Conservation (phyloP, 2,113 vertebrate species). For the Ovis aries region DNA sequence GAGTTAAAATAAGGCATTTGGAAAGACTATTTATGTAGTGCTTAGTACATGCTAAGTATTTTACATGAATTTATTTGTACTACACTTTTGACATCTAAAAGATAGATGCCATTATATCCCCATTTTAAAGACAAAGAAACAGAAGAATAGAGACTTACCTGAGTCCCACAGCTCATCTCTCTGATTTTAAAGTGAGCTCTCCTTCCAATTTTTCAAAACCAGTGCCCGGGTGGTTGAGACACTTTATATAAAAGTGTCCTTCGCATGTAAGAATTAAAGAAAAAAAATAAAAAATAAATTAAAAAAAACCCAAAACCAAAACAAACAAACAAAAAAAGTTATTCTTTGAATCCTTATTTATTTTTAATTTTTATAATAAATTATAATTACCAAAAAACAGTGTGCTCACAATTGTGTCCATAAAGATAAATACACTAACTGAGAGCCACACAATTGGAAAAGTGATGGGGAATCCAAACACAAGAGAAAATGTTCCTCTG, state of each 20-base stretch:
- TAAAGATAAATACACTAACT: slow-evolving; percentile 40
- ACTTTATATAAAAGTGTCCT: neutral
- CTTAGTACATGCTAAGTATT: neutral
- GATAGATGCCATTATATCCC: neutral
- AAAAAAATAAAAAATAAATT: no score
- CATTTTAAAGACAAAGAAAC: slow-evolving; percentile 10
- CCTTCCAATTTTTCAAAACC: neutral
- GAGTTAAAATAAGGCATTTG: neutral
- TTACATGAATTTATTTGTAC: neutral
- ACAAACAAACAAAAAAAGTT: neutral
- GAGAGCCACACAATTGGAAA: slow-evolving; percentile 8
- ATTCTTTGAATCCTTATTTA: slow-evolving; percentile 15
- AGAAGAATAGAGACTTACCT: neutral
- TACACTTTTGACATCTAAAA: neutral
- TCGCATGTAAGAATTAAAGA: neutral
- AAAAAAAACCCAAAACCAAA: no score
- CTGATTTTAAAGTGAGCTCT: neutral
- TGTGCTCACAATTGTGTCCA: neutral
- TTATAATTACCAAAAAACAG: neutral
- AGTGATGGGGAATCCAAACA: neutral
- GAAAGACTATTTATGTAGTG: neutral
- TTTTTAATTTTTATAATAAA: neutral
- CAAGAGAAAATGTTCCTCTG: slow-evolving; percentile 35
- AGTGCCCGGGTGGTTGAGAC: neutral
- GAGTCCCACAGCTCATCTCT: neutral